Evolutionary conservation across 2,113 vertebrate genomes (phyloP).

Genomic region (Xenopus borealis): DNA sequence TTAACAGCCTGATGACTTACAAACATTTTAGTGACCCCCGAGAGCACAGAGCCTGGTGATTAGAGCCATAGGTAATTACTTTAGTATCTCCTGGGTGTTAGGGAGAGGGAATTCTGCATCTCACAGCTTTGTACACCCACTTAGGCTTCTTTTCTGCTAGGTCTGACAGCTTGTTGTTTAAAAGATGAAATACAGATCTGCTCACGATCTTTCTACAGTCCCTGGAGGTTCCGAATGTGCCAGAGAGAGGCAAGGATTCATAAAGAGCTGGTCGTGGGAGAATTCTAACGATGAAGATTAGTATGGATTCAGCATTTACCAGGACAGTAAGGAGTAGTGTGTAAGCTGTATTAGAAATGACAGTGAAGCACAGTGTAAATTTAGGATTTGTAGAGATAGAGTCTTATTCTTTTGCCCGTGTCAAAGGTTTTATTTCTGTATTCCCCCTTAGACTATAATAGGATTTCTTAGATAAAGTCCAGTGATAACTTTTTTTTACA

Average conservation of each 20-base stretch:
- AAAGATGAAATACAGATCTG: constrained; percentile 24
- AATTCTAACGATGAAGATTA: not conserved
- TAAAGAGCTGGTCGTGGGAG: not conserved
- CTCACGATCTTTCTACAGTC: constrained; percentile 1
- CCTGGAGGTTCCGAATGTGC: constrained; percentile 19
- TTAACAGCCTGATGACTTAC: constrained; percentile 37
- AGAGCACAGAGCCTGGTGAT: constrained; percentile 15
- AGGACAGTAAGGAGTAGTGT: not conserved
- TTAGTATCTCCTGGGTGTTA: constrained; percentile 5
- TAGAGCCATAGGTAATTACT: constrained; percentile 22
- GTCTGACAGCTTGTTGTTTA: constrained; percentile 34
- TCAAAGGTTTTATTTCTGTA: not conserved
- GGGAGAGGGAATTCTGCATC: not conserved
- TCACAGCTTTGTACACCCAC: constrained; percentile 6
- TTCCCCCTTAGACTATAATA: not conserved
- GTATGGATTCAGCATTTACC: not conserved
- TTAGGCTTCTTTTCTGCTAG: constrained; percentile 20
- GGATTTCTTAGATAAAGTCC: not conserved
- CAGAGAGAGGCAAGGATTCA: constrained; percentile 7
- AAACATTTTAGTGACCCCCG: constrained; percentile 32
- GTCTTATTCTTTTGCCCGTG: not conserved
- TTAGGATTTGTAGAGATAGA: not conserved
- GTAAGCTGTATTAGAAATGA: not conserved
- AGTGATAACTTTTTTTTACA: not conserved
- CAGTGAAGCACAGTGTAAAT: not conserved